Evolutionary conservation across 1,140 invertebrate species (phyloP).

Genomic region (Asbolus verrucosus): DNA sequence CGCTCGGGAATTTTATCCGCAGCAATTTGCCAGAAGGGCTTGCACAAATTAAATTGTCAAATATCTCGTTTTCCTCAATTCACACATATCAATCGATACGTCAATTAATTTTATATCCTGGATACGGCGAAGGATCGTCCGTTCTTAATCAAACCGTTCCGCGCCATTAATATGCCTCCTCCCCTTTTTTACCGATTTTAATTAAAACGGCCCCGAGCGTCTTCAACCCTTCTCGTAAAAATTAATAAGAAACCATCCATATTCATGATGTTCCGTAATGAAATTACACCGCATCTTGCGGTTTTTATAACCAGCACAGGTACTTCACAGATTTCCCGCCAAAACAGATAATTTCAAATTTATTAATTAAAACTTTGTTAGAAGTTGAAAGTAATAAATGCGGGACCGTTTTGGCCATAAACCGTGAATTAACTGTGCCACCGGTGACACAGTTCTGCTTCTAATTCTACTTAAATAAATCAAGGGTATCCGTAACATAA

Average conservation of each 20-base stretch:
- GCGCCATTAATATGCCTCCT: neutral
- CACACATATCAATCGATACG: slow-evolving; percentile 23
- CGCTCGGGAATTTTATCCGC: slow-evolving; percentile 59
- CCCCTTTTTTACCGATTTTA: no score
- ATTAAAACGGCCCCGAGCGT: neutral
- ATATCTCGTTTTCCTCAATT: slow-evolving; percentile 34
- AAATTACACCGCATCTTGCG: no score
- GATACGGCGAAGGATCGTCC: neutral
- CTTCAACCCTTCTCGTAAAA: slow-evolving; percentile 2
- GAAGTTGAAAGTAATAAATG: no score
- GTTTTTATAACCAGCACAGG: no score
- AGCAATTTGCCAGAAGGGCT: slow-evolving; percentile 64
- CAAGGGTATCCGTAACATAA: slow-evolving; percentile 40
- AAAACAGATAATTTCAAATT: no score
- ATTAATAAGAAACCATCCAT: slow-evolving; percentile 11
- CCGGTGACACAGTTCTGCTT: neutral
- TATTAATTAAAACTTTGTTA: no score
- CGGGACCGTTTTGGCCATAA: no score
- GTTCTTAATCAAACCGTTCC: slow-evolving; percentile 12
- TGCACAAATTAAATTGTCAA: slow-evolving; percentile 64
- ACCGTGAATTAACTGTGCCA: no score
- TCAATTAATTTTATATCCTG: slow-evolving; percentile 13
- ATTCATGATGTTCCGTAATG: no score
- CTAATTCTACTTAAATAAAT: slow-evolving; percentile 28
- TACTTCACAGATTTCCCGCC: no score